Conservation (phyloP, 2,113 vertebrate species). For the Phrynosoma platyrhinos region DNA sequence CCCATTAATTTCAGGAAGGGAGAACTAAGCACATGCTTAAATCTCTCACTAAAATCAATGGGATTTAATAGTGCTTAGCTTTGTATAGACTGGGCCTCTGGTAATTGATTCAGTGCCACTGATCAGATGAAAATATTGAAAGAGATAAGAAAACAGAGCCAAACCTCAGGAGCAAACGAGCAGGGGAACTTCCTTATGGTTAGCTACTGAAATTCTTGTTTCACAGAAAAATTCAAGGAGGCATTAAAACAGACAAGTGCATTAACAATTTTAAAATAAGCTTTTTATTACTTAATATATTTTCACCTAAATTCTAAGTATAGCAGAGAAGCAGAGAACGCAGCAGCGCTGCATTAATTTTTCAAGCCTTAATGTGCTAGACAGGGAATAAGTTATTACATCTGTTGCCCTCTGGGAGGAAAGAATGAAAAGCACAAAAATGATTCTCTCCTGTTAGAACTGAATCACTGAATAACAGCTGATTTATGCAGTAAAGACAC, state of each 20-base stretch:
- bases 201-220: conserved; percentile 53
- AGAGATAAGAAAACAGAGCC: background rate
- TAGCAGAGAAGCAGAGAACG: conserved; percentile 64
- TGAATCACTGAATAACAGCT: conserved; percentile 72
- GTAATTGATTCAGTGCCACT: background rate
- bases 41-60: background rate
- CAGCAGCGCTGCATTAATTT: conserved; percentile 72
- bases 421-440: conserved; percentile 73
- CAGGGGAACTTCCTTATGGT: conserved; percentile 32
- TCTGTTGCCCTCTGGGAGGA: conserved; percentile 77
- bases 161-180: conserved; percentile 9
- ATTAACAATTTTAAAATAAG: conserved; percentile 75
- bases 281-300: conserved; percentile 72
- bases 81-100: background rate
- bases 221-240: conserved; percentile 30
- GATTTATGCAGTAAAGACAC: conserved; percentile 45
- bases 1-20: background rate
- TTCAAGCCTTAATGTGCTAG: conserved; percentile 75
- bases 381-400: conserved; percentile 76
- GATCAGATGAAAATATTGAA: background rate
- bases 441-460: conserved; percentile 52
- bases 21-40: background rate
- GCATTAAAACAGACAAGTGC: conserved; percentile 69
- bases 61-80: background rate
- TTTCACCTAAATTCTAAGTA: conserved; percentile 68